Evolutionary conservation across 2,888 invertebrate species (phyloP).

Genomic region (Pseudolycoriella hygida): DNA sequence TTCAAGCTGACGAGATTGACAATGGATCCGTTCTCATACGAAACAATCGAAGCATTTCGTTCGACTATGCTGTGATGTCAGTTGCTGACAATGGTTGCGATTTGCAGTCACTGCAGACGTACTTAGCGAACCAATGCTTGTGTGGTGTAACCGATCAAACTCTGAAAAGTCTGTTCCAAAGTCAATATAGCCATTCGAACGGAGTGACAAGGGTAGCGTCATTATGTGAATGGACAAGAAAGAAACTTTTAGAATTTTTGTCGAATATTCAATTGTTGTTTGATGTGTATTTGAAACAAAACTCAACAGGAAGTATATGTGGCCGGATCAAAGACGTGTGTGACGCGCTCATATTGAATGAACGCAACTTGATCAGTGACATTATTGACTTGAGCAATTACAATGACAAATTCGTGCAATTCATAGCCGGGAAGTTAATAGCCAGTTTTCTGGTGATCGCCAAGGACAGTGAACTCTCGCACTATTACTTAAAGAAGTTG

Average conservation of each 20-base stretch:
- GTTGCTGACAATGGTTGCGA: neutral
- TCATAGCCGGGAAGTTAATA: conserved; percentile 59
- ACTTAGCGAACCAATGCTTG: conserved; percentile 55
- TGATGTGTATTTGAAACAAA: conserved; percentile 71
- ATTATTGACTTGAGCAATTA: conserved; percentile 63
- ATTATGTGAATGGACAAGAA: conserved; percentile 44
- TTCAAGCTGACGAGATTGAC: neutral
- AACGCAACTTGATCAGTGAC: conserved; percentile 69
- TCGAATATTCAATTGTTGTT: conserved; percentile 70
- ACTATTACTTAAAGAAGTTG: conserved; percentile 61
- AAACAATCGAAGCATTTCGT: neutral
- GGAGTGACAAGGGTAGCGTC: conserved; percentile 34
- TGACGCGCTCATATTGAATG: conserved; percentile 60
- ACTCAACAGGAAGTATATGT: conserved; percentile 65
- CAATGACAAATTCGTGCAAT: conserved; percentile 63
- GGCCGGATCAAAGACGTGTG: conserved; percentile 62
- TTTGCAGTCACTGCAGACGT: conserved; percentile 25
- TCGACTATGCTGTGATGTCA: neutral
- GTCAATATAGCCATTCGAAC: conserved; percentile 31
- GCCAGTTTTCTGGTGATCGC: conserved; percentile 71
- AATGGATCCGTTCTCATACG: neutral
- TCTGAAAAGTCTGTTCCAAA: conserved; percentile 52
- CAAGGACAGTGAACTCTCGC: conserved; percentile 55
- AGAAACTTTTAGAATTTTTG: conserved; percentile 55
- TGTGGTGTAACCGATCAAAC: conserved; percentile 57